Conservation (phyloP, 2,888 invertebrate species). For the Amblyjoppa proteus region DNA sequence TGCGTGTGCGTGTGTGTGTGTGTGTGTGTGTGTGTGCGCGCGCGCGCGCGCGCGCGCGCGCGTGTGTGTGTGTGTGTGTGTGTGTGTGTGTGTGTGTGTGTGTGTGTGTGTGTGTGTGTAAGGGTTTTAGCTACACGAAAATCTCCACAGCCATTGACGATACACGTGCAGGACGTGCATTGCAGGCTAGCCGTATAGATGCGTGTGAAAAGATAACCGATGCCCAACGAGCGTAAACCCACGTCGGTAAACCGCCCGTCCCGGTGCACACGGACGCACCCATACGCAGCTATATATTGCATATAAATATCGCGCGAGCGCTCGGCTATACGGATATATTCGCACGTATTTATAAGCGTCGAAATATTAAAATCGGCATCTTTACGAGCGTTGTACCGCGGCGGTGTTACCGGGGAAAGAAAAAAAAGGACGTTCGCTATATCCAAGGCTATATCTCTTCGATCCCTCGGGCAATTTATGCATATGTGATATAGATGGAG, state of each 20-base stretch:
- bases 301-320: constrained; percentile 41
- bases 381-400: constrained; percentile 58
- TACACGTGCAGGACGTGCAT: constrained; percentile 29
- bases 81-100: neutral
- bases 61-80: neutral
- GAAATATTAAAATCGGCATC: constrained; percentile 68
- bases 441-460: constrained; percentile 64
- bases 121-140: neutral
- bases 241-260: constrained; percentile 43
- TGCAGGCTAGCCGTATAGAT: constrained; percentile 47
- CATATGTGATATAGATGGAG: constrained; percentile 61
- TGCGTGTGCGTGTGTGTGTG: too few species aligned
- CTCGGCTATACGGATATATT: constrained; percentile 36
- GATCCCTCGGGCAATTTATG: constrained; percentile 64
- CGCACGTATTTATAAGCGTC: constrained; percentile 63
- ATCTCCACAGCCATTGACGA: constrained; percentile 3
- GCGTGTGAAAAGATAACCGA: constrained; percentile 54
- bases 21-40: neutral
- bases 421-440: constrained; percentile 39
- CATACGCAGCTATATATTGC: neutral
- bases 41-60: too few species aligned
- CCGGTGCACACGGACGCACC: neutral
- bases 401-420: constrained; percentile 14
- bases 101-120: neutral
- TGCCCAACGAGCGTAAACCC: constrained; percentile 57